phyloP scores from a whole-genome alignment of 2,797 vertebrate species.

The Melanotaenia maccullochi region DNA sequence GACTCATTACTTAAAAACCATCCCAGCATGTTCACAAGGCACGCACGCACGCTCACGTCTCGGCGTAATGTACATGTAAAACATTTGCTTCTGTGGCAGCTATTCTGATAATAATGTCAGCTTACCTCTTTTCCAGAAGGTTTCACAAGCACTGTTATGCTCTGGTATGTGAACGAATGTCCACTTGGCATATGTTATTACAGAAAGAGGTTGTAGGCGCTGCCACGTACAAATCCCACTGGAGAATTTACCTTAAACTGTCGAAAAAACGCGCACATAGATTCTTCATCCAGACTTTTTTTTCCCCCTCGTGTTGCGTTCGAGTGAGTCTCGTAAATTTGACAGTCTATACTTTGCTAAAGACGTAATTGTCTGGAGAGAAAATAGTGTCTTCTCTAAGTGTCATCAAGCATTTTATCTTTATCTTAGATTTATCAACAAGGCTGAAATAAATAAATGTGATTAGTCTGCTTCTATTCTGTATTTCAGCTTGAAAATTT shows the following conservation, averaged over 20 bases:
- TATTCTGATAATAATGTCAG: too few relatives aligned
- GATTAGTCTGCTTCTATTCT: too few relatives aligned
- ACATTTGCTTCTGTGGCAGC: fast-evolving
- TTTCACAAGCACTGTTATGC: background rate
- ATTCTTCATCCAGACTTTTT: constrained; percentile 33
- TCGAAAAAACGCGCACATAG: constrained; percentile 42
- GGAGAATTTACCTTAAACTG: constrained; percentile 33
- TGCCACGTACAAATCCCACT: constrained; percentile 83
- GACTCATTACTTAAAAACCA: constrained; percentile 37
- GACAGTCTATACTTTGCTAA: background rate
- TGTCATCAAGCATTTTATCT: background rate
- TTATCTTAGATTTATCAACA: too few relatives aligned
- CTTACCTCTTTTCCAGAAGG: constrained; percentile 51
- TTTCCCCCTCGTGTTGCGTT: constrained; percentile 3
- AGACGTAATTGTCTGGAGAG: background rate
- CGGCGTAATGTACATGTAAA: background rate
- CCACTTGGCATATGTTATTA: constrained; percentile 21
- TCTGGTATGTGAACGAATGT: background rate
- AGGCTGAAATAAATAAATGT: too few relatives aligned
- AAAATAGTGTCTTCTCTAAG: background rate
- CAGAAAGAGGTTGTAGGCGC: constrained; percentile 36
- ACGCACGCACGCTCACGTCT: constrained; percentile 1
- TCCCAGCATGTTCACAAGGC: constrained; percentile 52
- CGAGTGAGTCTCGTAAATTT: background rate
- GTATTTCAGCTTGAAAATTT: background rate